phyloP scores from a whole-genome alignment of 2,113 vertebrate species.

The Sinocyclocheilus anophthalmus region DNA sequence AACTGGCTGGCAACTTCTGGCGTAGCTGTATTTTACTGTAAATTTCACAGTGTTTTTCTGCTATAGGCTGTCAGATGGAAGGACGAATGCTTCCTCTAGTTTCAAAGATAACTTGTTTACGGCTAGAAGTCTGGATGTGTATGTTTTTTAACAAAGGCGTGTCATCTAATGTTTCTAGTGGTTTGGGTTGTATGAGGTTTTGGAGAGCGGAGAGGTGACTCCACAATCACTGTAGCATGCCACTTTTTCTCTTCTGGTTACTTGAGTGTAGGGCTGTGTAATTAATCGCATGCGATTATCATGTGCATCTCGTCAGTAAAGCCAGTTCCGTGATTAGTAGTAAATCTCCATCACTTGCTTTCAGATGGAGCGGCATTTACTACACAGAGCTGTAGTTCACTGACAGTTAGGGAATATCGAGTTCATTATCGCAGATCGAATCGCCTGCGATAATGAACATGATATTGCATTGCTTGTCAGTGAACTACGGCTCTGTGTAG shows the following conservation, averaged over 20 bases:
- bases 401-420: too few relatives aligned
- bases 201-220: too few relatives aligned
- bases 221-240: constrained; percentile 39
- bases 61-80: not conserved
- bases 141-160: not conserved
- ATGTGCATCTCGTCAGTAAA: too few relatives aligned
- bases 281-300: too few relatives aligned
- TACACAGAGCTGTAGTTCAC: too few relatives aligned
- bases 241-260: constrained; percentile 55
- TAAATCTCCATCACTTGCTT: too few relatives aligned
- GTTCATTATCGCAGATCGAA: too few relatives aligned
- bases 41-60: not conserved
- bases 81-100: not conserved
- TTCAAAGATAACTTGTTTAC: not conserved
- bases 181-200: not conserved
- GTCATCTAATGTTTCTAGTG: not conserved
- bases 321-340: too few relatives aligned
- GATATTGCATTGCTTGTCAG: too few relatives aligned
- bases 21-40: not conserved
- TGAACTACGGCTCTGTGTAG: too few relatives aligned
- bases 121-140: not conserved
- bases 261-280: not conserved
- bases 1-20: not conserved
- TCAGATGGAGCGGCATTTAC: too few relatives aligned
- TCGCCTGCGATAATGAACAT: too few relatives aligned